A percentile compares a stretch with the other conserved stretches of the same genome.
phyloP scores from a whole-genome alignment of 2,113 vertebrate genomes.

The Anarrhichthys ocellatus region DNA sequence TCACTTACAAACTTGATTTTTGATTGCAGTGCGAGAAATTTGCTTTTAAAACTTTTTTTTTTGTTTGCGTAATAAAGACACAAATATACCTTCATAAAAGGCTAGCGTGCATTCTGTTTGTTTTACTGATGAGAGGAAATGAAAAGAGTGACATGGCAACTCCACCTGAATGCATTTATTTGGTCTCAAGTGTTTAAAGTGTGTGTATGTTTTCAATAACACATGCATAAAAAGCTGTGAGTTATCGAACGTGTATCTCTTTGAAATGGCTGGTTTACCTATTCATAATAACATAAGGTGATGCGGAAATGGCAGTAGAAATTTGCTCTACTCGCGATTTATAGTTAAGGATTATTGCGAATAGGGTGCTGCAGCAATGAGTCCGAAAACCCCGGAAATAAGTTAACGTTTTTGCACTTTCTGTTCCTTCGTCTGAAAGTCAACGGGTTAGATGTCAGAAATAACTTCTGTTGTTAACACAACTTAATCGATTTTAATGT shows the following conservation, averaged over 20 bases:
- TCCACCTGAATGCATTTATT: not conserved
- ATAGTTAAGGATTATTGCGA: not conserved
- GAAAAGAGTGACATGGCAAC: not conserved
- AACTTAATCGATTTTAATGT: not conserved
- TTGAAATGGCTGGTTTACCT: not conserved
- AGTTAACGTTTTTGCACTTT: not conserved
- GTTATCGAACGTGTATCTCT: not conserved
- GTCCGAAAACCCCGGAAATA: not conserved
- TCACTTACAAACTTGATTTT: no score
- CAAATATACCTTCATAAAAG: no score
- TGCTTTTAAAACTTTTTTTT: no score
- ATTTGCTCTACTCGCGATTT: not conserved
- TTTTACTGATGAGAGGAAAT: not conserved
- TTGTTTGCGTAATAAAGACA: no score
- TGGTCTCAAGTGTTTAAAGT: not conserved
- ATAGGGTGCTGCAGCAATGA: not conserved
- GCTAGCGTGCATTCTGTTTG: not conserved
- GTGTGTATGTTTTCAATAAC: not conserved
- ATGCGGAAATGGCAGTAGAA: not conserved
- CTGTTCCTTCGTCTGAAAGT: not conserved
- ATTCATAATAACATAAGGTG: not conserved
- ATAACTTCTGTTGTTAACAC: not conserved
- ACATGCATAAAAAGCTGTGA: not conserved
- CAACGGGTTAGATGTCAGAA: not conserved
- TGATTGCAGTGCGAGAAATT: no score